Percentiles rank a stretch among this genome's conserved stretches.
Conservation (phyloP, 2,888 invertebrate species). For the Conchocele bisecta region DNA sequence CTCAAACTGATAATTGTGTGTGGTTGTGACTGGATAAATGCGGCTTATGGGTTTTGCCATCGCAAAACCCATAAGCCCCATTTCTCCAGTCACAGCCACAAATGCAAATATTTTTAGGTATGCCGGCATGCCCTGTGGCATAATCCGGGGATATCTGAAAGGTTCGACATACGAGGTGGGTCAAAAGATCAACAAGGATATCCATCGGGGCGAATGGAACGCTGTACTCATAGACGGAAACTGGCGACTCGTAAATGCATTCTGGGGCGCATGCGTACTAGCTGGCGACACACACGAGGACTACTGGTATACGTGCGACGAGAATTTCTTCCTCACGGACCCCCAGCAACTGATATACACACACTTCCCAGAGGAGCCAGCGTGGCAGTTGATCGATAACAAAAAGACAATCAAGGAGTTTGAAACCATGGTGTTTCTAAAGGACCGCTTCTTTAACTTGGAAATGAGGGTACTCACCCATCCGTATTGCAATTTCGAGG, state of each 20-base stretch:
- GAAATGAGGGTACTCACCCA: slow-evolving; percentile 70
- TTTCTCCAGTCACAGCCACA: too few relatives aligned
- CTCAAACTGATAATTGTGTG: too few relatives aligned
- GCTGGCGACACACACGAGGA: slow-evolving; percentile 65
- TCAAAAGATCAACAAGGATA: slow-evolving; percentile 58
- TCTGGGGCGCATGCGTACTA: slow-evolving; percentile 69
- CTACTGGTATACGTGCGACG: slow-evolving; percentile 70
- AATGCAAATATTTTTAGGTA: slow-evolving; percentile 65
- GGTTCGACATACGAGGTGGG: slow-evolving; percentile 77
- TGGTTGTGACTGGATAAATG: too few relatives aligned
- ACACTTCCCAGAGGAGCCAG: slow-evolving; percentile 71
- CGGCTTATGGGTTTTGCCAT: too few relatives aligned
- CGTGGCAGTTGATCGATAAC: slow-evolving; percentile 74
- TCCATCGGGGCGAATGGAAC: slow-evolving; percentile 62
- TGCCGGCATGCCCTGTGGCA: slow-evolving; percentile 71
- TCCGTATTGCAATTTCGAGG: slow-evolving; percentile 63
- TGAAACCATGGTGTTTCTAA: slow-evolving; percentile 73
- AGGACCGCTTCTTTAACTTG: slow-evolving; percentile 77
- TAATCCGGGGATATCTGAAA: slow-evolving; percentile 74
- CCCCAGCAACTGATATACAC: slow-evolving; percentile 75
- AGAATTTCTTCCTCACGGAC: slow-evolving; percentile 79
- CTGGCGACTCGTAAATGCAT: slow-evolving; percentile 60
- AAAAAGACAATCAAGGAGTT: slow-evolving; percentile 70
- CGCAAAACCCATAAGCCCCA: too few relatives aligned
- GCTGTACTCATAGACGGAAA: slow-evolving; percentile 58